Evolutionary conservation across 1,140 invertebrate species (phyloP).

Genomic region (Matsumurasca onukii): DNA sequence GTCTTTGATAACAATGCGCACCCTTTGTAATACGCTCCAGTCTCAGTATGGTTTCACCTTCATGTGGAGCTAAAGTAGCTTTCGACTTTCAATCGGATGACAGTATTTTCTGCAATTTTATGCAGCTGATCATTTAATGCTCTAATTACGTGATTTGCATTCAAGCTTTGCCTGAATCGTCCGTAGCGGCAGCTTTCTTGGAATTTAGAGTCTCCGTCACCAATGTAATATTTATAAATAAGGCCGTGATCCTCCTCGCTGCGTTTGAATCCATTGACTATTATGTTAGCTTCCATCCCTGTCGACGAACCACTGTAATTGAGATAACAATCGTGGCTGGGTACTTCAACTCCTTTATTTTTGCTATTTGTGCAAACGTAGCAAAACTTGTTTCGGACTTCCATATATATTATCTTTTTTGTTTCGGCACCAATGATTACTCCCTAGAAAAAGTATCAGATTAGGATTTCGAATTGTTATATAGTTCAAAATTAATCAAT

Average conservation of each 20-base stretch:
- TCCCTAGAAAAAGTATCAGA: conserved; percentile 29
- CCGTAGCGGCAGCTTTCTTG: conserved; percentile 26
- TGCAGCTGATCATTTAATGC: conserved; percentile 4
- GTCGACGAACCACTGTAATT: conserved; percentile 26
- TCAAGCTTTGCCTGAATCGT: conserved; percentile 20
- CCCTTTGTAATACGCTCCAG: no score
- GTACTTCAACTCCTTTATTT: no score
- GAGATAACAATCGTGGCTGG: no score
- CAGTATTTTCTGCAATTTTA: neutral
- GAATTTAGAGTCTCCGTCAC: conserved; percentile 24
- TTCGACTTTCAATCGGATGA: neutral
- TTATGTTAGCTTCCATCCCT: conserved; percentile 25
- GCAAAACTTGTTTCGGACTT: conserved; percentile 32
- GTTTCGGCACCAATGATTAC: conserved; percentile 32
- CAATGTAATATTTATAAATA: conserved; percentile 6
- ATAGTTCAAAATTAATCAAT: no score
- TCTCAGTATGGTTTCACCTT: no score
- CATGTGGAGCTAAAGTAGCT: neutral
- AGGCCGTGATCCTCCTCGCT: conserved; percentile 25
- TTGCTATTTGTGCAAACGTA: conserved; percentile 26
- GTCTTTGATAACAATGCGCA: no score
- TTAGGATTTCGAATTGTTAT: no score
- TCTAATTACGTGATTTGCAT: conserved; percentile 33
- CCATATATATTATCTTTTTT: conserved; percentile 24
- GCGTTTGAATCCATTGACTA: conserved; percentile 28